phyloP scores from a whole-genome alignment of 1,140 invertebrate genomes.

The Heliconius hewitsoni region DNA sequence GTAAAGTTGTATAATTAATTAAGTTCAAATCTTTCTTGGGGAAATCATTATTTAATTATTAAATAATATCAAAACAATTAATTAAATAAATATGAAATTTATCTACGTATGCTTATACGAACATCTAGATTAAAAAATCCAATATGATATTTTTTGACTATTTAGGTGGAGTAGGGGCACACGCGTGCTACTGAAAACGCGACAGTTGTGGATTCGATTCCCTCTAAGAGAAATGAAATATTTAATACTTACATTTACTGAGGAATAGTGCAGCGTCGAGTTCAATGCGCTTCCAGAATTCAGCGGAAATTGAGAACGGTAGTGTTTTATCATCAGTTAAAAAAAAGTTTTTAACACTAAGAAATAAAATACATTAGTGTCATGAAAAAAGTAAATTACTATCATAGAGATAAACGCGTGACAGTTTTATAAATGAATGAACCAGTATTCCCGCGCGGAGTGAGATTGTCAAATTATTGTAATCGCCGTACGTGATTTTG shows the following conservation, averaged over 20 bases:
- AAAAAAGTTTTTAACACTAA: not conserved
- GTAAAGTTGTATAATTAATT: not conserved
- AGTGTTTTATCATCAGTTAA: not conserved
- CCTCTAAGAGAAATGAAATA: no score
- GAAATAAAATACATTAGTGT: not conserved
- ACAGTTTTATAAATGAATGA: slow-evolving; percentile 1
- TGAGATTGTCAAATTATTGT: slow-evolving; percentile 14
- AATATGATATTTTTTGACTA: no score
- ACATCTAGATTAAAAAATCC: no score
- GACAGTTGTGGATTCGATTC: no score
- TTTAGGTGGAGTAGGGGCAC: no score
- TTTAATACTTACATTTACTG: not conserved
- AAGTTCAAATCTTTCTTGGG: no score
- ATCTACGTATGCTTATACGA: no score
- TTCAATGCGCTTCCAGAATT: not conserved
- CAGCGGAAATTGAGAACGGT: not conserved
- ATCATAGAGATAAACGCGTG: slow-evolving; percentile 9
- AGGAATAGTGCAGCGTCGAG: not conserved
- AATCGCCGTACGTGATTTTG: not conserved
- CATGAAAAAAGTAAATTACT: not conserved
- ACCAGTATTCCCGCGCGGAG: not conserved
- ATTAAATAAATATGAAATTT: no score
- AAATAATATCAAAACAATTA: no score
- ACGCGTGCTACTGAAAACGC: no score
- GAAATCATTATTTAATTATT: no score